A percentile compares a stretch with the other conserved stretches of the same genome.
Conservation (phyloP, 2,797 vertebrate species). For the Hylomyscus alleni region DNA sequence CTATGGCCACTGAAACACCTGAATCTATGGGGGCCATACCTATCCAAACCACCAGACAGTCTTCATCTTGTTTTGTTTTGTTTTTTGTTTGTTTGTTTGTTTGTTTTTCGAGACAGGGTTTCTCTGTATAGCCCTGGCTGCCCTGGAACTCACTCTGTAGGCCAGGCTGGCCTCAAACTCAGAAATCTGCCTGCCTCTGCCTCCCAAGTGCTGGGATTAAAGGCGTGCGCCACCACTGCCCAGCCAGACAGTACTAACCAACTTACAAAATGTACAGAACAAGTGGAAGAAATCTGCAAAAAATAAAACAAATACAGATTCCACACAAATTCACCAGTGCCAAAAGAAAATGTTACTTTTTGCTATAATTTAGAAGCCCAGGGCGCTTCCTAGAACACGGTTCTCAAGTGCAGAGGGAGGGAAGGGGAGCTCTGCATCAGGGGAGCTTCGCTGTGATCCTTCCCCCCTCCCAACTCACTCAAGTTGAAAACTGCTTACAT, state of each 20-base stretch:
- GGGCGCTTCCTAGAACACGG: not conserved
- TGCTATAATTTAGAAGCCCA: not conserved
- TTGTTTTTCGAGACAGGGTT: too few relatives aligned
- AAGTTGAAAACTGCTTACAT: not conserved
- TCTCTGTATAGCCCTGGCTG: too few relatives aligned
- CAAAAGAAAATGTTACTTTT: constrained; percentile 41
- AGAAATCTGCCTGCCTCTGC: too few relatives aligned
- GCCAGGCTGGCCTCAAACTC: too few relatives aligned
- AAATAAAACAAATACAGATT: constrained; percentile 47
- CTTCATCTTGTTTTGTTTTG: too few relatives aligned
- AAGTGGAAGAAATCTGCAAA: not conserved
- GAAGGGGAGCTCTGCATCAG: not conserved
- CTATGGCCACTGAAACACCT: not conserved
- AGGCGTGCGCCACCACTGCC: too few relatives aligned
- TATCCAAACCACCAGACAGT: not conserved
- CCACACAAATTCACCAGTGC: not conserved
- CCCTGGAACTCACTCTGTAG: too few relatives aligned
- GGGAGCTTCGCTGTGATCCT: not conserved
- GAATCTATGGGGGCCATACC: not conserved
- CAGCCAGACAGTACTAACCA: too few relatives aligned
- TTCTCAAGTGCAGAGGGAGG: not conserved
- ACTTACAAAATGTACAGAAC: constrained; percentile 23
- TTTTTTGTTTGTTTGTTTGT: too few relatives aligned
- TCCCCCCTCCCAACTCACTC: not conserved
- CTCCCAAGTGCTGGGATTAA: too few relatives aligned